Evolutionary conservation across 2,797 vertebrate species (phyloP).

Genomic region (Antrozous pallidus): DNA sequence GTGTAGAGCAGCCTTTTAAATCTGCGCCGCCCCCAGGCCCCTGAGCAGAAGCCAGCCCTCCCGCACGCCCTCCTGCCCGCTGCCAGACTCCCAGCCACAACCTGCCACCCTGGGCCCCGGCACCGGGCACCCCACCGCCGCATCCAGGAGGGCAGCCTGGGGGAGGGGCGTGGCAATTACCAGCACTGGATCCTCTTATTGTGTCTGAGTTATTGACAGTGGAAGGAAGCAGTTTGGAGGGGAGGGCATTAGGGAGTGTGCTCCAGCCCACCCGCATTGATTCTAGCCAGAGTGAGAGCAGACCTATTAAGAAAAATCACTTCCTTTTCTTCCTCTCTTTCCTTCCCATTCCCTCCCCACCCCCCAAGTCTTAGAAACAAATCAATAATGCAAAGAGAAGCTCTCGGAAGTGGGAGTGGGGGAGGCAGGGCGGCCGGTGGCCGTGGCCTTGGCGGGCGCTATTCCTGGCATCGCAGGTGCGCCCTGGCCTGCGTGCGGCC

Average conservation of each 20-base stretch:
- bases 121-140: fast-evolving
- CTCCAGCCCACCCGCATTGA: constrained; percentile 63
- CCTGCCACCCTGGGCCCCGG: not conserved
- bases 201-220: constrained; percentile 70
- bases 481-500: no score
- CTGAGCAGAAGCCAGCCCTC: not conserved
- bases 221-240: constrained; percentile 53
- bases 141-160: not conserved
- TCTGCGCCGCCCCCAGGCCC: not conserved
- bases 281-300: constrained; percentile 62
- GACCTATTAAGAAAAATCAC: constrained; percentile 74
- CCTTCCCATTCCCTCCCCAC: not conserved
- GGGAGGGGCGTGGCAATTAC: constrained; percentile 44
- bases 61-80: fast-evolving
- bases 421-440: not conserved
- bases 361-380: constrained; percentile 36
- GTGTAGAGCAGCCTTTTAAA: not conserved
- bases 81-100: not conserved
- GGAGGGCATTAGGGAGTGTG: constrained; percentile 38
- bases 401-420: not conserved
- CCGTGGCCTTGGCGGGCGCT: fast-evolving
- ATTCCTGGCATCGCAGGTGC: not conserved
- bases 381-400: constrained; percentile 44
- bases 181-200: constrained; percentile 67
- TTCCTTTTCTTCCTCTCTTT: constrained; percentile 59